Evolutionary conservation across 2,888 invertebrate species (phyloP), one percentile per base, ranked within the genome.

Genomic region (Heterodera filipjevi): DNA sequence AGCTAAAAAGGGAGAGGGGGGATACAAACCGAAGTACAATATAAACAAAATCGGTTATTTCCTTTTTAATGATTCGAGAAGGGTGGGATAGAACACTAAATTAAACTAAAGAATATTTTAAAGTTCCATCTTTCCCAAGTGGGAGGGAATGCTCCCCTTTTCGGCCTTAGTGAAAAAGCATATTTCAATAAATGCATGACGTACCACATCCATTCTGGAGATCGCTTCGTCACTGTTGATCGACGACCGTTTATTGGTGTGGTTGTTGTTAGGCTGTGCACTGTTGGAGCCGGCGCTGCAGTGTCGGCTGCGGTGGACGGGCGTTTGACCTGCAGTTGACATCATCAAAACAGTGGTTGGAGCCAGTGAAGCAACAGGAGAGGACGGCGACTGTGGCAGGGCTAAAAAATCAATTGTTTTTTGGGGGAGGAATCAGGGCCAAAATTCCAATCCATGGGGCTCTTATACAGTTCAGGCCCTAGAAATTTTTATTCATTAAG

Each of bases 161-260:
- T n/a, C n/a, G n/a, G n/a, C n/a, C n/a, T n/a, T n/a, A n/a, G n/a
- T n/a, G n/a, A n/a, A n/a, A n/a, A n/a, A n/a, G n/a, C n/a, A n/a
- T n/a, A n/a, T n/a, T n/a, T n/a, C n/a, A n/a, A n/a, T n/a, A n/a
- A n/a, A n/a, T n/a, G n/a, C n/a, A n/a, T n/a, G n/a, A n/a, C n/a
- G n/a, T n/a, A 81, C 81, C 71, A 81, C 77, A 39, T 81, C 81
- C 81, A 80, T 81, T 44, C 53, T 70, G 39, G 81, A 81, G 44
- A 80, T 75, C 35, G 66, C 53, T 71, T 77, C 66, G 77, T 75
- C n/a, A 64, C 59, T 64, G 72, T 64, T 72, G 32, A 71, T 74
- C 44, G 33, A 71, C 59, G 44, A 72, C n/a, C 71, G 39, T 30
- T 71, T 77, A n/a, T n/a, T n/a, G n/a, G n/a, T n/a, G n/a, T n/a